Evolutionary conservation across 2,888 invertebrate species (phyloP).

Genomic region (Nomada flava): DNA sequence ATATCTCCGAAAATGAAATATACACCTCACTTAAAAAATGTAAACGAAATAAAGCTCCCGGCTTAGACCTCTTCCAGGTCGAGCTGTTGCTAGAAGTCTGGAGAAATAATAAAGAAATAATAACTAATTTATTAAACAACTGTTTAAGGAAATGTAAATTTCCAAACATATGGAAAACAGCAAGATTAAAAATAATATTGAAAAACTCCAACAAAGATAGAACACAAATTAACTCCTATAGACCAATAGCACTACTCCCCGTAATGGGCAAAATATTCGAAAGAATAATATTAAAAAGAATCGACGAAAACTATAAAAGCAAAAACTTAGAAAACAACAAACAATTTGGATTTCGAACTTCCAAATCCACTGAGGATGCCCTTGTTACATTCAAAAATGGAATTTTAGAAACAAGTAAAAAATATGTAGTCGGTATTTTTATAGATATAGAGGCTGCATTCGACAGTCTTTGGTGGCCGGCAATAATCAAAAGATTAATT

Average conservation of each 20-base stretch:
- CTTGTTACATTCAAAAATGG: not conserved
- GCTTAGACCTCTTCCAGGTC: not conserved
- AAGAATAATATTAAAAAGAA: not conserved
- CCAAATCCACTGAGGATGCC: not conserved
- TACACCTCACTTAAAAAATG: not conserved
- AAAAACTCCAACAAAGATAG: not conserved
- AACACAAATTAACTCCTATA: not conserved
- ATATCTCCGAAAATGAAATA: not conserved
- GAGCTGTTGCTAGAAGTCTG: not conserved
- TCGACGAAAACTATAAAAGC: not conserved
- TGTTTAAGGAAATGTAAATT: not conserved
- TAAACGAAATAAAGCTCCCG: not conserved
- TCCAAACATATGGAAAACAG: not conserved
- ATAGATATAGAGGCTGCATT: constrained; percentile 24
- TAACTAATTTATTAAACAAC: not conserved
- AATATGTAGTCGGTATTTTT: not conserved
- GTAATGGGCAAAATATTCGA: not conserved
- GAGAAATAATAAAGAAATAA: not conserved
- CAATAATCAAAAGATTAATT: too few species aligned
- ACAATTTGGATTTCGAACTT: too few species aligned
- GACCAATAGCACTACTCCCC: not conserved
- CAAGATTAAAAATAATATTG: not conserved
- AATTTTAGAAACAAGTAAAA: not conserved
- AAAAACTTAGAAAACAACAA: too few species aligned
- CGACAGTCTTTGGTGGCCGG: constrained; percentile 24